These are phyloP conservation scores for Cottus gobio DNA, from an alignment of 2,113 vertebrate species.

Conservation along the genomic window DNA sequence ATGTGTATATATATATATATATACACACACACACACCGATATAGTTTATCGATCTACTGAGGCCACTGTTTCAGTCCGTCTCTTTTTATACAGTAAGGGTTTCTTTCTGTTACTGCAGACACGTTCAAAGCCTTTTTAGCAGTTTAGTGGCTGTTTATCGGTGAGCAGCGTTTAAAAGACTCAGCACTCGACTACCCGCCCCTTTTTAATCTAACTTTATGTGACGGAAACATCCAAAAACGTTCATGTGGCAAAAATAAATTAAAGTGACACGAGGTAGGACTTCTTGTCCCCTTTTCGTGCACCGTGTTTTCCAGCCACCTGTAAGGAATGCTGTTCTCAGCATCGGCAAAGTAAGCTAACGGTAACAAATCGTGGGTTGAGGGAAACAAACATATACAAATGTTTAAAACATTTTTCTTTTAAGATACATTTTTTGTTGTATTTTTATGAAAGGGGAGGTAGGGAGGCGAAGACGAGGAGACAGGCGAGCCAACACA, in stretches of 20 bases:
- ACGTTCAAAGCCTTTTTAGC: too few species aligned
- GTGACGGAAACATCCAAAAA: background rate
- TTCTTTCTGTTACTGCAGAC: too few species aligned
- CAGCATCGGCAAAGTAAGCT: background rate
- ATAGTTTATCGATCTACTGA: too few species aligned
- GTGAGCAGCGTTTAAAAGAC: too few species aligned
- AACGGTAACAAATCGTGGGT: background rate
- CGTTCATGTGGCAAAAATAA: background rate
- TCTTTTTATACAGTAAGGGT: too few species aligned
- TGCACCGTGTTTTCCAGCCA: background rate
- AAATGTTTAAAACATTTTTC: too few species aligned
- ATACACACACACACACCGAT: too few species aligned
- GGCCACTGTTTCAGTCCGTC: too few species aligned
- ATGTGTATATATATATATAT: too few species aligned
- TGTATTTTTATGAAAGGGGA: background rate
- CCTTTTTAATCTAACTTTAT: background rate
- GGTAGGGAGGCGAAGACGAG: background rate
- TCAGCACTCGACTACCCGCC: too few species aligned
- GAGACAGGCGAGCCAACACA: slow-evolving; percentile 54
- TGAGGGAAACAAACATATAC: background rate
- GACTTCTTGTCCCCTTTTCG: background rate
- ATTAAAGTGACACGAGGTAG: background rate
- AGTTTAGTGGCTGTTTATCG: too few species aligned
- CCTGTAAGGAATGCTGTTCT: background rate
- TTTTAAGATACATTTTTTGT: background rate